Evolutionary conservation across 35 echinoderm and acorn worm species (phyloP).

Genomic region (Ophioderma brevispina): DNA sequence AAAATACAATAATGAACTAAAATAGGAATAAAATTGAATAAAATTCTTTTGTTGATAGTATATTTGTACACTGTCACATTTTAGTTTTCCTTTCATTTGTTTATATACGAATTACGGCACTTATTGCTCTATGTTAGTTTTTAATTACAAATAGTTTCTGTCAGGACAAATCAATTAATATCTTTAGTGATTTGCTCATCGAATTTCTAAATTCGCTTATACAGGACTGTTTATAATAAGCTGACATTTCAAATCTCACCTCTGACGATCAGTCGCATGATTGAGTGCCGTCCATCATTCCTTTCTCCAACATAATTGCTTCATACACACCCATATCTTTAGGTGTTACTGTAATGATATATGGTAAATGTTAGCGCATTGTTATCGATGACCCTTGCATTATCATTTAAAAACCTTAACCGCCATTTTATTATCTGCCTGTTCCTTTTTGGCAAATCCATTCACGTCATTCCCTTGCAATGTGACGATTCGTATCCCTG

Average conservation of each 20-base stretch:
- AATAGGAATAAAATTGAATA: too few species aligned
- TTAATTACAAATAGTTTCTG: not conserved
- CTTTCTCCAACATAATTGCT: conserved; percentile 45
- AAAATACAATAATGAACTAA: too few species aligned
- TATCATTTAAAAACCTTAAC: too few species aligned
- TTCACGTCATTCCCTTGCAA: too few species aligned
- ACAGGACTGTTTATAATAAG: not conserved
- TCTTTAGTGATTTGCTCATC: not conserved
- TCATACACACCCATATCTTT: conserved; percentile 64
- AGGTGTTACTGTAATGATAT: conserved; percentile 44
- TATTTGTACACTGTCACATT: too few species aligned
- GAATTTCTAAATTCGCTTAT: not conserved
- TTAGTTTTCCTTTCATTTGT: too few species aligned
- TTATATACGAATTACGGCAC: not conserved
- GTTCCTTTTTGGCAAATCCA: too few species aligned
- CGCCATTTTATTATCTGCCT: too few species aligned
- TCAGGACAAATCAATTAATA: not conserved
- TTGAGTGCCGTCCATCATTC: conserved; percentile 12
- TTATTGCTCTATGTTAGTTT: not conserved
- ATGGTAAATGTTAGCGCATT: too few species aligned
- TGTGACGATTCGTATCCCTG: too few species aligned
- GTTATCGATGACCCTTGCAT: too few species aligned
- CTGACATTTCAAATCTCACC: conserved; percentile 10
- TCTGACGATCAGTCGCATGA: conserved; percentile 75
- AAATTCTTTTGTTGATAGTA: too few species aligned